phyloP scores from a whole-genome alignment of 2,797 vertebrate species.

The Emydoidea blandingii region DNA sequence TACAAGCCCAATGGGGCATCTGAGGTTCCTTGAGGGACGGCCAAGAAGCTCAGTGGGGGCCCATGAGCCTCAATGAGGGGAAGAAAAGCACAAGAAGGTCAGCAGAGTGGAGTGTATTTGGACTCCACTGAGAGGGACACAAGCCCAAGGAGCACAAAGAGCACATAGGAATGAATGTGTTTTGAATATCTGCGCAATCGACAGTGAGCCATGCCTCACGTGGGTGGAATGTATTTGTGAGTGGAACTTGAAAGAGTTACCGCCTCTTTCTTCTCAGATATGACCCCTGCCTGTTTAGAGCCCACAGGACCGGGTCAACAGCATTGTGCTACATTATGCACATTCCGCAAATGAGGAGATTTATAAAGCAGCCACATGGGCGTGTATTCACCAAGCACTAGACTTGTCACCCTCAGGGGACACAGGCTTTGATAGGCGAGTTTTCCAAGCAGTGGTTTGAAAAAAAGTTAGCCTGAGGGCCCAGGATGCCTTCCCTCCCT shows the following conservation, averaged over 20 bases:
- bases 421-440: conserved; percentile 26
- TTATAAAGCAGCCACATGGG: neutral
- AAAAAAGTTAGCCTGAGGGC: conserved; percentile 7
- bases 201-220: neutral
- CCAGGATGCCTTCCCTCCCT: neutral
- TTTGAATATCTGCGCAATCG: neutral
- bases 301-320: neutral
- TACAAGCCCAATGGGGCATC: neutral
- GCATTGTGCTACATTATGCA: neutral
- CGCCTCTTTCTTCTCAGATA: neutral
- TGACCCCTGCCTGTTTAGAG: neutral
- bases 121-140: neutral
- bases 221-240: neutral
- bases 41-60: neutral
- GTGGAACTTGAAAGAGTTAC: neutral
- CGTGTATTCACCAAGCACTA: neutral
- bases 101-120: neutral
- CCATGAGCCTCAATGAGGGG: neutral
- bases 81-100: neutral
- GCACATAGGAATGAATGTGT: neutral
- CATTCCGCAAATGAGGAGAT: neutral
- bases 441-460: conserved; percentile 32
- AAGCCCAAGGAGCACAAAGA: neutral
- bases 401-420: conserved; percentile 38
- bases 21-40: neutral